Base-by-base conservation (phyloP, 2,888 invertebrate species). In the Drosophila macrospina region DNA sequence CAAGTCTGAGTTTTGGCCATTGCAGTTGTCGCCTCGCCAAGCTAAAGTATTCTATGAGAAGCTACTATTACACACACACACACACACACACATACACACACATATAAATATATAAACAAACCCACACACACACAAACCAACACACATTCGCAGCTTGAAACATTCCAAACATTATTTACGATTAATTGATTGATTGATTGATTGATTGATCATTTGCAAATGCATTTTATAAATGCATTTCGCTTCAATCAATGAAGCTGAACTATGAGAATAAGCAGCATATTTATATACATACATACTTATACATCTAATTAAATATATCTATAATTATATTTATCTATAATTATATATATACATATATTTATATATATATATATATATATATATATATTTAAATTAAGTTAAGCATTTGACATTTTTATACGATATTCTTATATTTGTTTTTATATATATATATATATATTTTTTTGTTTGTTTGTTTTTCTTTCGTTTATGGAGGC, bases 181-280 rank as follows among this genome's bases (percentile, higher is more conserved):
- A n/a, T n/a, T n/a, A n/a, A n/a, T n/a, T 48, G 50, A 59, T 51
- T 52, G 68, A 60, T 52, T 69, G 56, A 50, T 77, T 56, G 65
- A 73, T 62, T 67, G 72, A 59, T 34, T 50, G 32, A 37, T 36
- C 28, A 39, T 39, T 41, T 37, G 20, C 1, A 54, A 36, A 44
- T 90, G 83, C 90, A 90, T 90, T 90, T 90, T 85, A 89, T 90
- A 90, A 90, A 90, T 90, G 90, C 90, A 84, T 67, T 54, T 61
- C 65, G 64, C 68, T 67, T 61, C 63, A 68, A 57, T 32, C 56
- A 66, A 55, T 67, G 51, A 65, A 62, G 61, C 69, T 69, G 71
- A 86, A 80, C 72, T 69, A 81, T 74, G 54, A 70, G 48, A 70
- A 69, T 83, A 86, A 65, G 74, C 69, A 76, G 73, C 57, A 66